Conservation (phyloP, 1,140 invertebrate genomes). For the Harpegnathos saltator region DNA sequence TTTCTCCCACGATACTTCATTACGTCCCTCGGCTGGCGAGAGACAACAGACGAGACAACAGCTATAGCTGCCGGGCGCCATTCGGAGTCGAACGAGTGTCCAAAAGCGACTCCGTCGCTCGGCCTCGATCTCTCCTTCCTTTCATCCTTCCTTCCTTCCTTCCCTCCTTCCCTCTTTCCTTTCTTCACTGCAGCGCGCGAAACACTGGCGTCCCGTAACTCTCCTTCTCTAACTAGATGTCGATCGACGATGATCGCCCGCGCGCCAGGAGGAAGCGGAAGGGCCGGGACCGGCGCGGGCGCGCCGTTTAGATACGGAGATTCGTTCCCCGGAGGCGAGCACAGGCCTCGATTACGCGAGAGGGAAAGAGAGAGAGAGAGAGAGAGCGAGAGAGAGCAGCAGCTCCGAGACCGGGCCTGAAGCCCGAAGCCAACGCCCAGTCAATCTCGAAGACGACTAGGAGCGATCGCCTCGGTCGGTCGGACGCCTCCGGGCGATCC, state of each 20-base stretch:
- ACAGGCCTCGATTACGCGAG: constrained; percentile 31
- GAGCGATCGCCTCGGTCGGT: constrained; percentile 22
- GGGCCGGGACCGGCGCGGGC: neutral
- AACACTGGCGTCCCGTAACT: neutral
- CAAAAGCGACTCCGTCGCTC: no score
- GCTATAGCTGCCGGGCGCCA: no score
- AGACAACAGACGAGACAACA: no score
- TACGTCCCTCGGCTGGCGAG: no score
- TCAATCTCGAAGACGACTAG: constrained; percentile 54
- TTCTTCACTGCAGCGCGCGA: neutral
- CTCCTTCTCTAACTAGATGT: constrained; percentile 29
- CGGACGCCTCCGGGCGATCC: neutral
- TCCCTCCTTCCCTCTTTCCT: neutral
- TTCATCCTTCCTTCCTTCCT: neutral
- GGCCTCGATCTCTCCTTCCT: no score
- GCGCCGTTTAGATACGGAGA: constrained; percentile 46
- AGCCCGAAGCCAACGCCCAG: constrained; percentile 51
- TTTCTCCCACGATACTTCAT: no score
- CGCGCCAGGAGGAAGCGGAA: constrained; percentile 40
- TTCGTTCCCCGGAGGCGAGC: constrained; percentile 25
- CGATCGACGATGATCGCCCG: constrained; percentile 29
- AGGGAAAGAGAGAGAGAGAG: no score
- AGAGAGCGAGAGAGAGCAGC: no score
- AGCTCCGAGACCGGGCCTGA: constrained; percentile 3
- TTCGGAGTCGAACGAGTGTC: no score